Evolutionary conservation across 2,113 vertebrate genomes (phyloP), one percentile per base, ranked within the genome.

Genomic region (Mystacornis crossleyi): DNA sequence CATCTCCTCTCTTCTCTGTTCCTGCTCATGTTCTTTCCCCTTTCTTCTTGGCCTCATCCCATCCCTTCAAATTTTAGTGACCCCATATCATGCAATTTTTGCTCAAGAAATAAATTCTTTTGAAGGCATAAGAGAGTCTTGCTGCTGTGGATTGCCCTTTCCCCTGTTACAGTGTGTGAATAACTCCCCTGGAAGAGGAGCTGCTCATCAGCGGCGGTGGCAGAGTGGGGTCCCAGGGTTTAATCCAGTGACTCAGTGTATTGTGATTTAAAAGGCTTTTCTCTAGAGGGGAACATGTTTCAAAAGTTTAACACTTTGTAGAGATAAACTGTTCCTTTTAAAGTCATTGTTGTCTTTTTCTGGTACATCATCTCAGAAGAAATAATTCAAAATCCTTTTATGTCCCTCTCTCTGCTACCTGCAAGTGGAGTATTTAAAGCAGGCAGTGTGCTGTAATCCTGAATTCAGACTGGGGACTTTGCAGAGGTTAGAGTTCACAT

Each of bases 311-410:
- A 91, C 82, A 60, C 81, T 95, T 96, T 94, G 95, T 95, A 95
- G 89, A 90, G 91, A 96, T 96, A 96, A 96, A 94, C 86, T 87
- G 81, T 90, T 96, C 64, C 57, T 93, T 94, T 96, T 95, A 89
- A 93, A 96, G 91, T 67, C 86, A 91, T 93, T 87, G 86, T 97
- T 89, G 86, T 82, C 90, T 66, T 45, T 18, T 38, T 85, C 93
- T 85, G 91, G 75, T 89, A 75, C 55, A 84, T 87, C 86, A 91
- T 85, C 86, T 91, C 24, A 2, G 57, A 93, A 87, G 81, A 93
- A 79, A 91, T 82, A 85, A 93, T 88, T 96, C 70, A 65, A 89
- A 96, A 81, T 14, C 9, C 62, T 88, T 95, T 94, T 60, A 54
- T 89, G 71, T 74, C 72, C 6, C 0, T 78, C 47, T 57, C 77